phyloP scores from a whole-genome alignment of 2,113 vertebrate species.

The Brienomyrus longianalis region DNA sequence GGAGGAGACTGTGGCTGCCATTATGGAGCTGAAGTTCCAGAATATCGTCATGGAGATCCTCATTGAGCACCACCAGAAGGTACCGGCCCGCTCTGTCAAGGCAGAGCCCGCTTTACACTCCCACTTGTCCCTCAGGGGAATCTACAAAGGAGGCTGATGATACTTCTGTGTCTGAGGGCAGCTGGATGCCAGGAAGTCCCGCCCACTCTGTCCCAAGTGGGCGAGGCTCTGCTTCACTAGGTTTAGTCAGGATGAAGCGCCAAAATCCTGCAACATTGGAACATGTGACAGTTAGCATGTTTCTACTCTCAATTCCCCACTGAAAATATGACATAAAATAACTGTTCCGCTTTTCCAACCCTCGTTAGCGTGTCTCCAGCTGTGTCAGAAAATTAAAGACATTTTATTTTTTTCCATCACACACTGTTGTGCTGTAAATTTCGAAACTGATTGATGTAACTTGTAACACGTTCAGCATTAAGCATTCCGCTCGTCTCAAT shows the following conservation, averaged over 20 bases:
- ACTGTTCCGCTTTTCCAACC: background rate
- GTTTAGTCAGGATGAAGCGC: background rate
- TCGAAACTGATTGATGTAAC: background rate
- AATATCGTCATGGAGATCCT: conserved; percentile 75
- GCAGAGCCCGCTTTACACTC: background rate
- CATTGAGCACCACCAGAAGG: conserved; percentile 73
- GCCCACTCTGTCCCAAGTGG: background rate
- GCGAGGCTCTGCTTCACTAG: background rate
- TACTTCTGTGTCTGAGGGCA: background rate
- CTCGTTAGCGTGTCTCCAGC: background rate
- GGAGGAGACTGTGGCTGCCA: conserved; percentile 73
- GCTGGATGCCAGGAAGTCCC: background rate
- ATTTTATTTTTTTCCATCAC: background rate
- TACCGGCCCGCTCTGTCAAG: conserved; percentile 30
- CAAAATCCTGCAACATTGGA: background rate
- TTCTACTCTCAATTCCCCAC: background rate
- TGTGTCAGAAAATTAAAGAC: background rate
- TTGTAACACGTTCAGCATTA: background rate
- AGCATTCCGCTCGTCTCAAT: background rate
- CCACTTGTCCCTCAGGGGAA: background rate
- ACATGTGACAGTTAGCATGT: background rate
- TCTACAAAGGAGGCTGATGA: background rate
- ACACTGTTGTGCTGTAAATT: background rate
- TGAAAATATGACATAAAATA: background rate
- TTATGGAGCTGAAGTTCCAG: conserved; percentile 80